These are phyloP conservation scores for Galagoides demidoff DNA, from an alignment of 2,797 vertebrate genomes.

Conservation along the genomic window DNA sequence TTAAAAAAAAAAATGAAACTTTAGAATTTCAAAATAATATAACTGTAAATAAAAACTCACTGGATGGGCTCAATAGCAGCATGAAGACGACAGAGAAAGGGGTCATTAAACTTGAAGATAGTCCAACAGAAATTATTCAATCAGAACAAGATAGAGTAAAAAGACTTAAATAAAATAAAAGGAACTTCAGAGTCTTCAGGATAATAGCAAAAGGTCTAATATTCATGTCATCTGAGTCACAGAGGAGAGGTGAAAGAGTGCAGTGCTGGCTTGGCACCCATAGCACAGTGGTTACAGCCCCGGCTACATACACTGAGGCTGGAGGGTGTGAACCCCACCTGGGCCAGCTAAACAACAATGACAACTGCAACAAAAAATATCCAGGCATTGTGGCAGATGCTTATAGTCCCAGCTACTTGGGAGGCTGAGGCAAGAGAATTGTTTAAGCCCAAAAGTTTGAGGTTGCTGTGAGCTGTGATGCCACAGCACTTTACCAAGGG, in stretches of 20 bases:
- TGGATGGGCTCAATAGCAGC: not conserved
- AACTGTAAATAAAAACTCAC: slow-evolving; percentile 24
- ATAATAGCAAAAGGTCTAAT: not conserved
- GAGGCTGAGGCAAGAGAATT: too few species aligned
- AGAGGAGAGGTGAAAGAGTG: not conserved
- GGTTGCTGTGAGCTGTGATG: too few species aligned
- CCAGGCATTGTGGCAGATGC: too few species aligned
- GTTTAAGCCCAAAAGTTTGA: too few species aligned
- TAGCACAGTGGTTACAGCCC: too few species aligned
- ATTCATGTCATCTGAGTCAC: not conserved
- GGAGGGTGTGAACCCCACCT: too few species aligned
- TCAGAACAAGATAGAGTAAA: not conserved
- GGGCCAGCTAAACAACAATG: too few species aligned
- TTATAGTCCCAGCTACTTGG: too few species aligned
- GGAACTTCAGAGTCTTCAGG: not conserved
- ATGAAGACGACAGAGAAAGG: not conserved
- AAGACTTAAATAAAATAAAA: not conserved
- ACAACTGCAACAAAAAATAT: too few species aligned
- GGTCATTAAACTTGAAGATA: not conserved
- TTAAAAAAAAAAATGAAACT: not conserved
- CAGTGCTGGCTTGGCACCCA: too few species aligned
- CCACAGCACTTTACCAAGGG: too few species aligned
- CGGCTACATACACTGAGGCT: too few species aligned
- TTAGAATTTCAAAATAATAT: slow-evolving; percentile 17
- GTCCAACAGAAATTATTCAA: not conserved